These are phyloP conservation scores for Cyanoliseus patagonus DNA, from an alignment of 2,113 vertebrate species.

Conservation along the genomic window DNA sequence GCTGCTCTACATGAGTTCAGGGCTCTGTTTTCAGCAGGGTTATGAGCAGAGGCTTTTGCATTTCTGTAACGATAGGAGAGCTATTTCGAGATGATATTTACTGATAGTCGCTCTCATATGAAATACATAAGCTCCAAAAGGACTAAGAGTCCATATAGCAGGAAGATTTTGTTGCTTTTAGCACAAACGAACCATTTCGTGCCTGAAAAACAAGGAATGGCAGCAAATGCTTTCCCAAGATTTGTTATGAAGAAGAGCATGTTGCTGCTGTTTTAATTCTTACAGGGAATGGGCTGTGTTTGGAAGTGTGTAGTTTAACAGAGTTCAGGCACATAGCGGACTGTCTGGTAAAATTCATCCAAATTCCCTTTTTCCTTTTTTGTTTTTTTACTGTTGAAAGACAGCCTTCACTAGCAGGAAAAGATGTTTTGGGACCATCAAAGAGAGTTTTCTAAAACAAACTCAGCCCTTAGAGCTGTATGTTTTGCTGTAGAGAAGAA, in stretches of 20 bases:
- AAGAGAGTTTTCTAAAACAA: conserved; percentile 75
- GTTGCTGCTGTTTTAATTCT: conserved; percentile 6
- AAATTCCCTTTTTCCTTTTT: not conserved
- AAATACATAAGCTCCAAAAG: not conserved
- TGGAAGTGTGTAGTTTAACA: conserved; percentile 13
- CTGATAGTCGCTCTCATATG: conserved; percentile 6
- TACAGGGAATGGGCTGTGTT: not conserved
- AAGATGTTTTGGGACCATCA: conserved; percentile 63
- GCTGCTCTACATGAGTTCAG: conserved; percentile 60
- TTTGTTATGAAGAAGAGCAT: not conserved
- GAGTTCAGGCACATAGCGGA: conserved; percentile 1
- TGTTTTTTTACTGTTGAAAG: conserved; percentile 7
- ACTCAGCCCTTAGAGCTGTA: conserved; percentile 63
- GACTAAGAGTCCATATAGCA: not conserved
- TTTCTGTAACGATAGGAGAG: conserved; percentile 43
- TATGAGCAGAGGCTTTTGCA: conserved; percentile 43
- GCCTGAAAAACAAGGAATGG: not conserved
- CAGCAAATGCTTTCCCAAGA: conserved; percentile 19
- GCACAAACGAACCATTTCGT: not conserved
- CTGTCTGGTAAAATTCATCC: conserved; percentile 18
- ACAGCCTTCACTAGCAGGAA: conserved; percentile 70
- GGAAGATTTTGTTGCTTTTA: conserved; percentile 25
- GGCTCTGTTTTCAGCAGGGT: conserved; percentile 50
- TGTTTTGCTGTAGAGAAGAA: conserved; percentile 61
- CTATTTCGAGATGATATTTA: conserved; percentile 56